Conservation (phyloP, 2,113 vertebrate genomes). For the Nestor notabilis region DNA sequence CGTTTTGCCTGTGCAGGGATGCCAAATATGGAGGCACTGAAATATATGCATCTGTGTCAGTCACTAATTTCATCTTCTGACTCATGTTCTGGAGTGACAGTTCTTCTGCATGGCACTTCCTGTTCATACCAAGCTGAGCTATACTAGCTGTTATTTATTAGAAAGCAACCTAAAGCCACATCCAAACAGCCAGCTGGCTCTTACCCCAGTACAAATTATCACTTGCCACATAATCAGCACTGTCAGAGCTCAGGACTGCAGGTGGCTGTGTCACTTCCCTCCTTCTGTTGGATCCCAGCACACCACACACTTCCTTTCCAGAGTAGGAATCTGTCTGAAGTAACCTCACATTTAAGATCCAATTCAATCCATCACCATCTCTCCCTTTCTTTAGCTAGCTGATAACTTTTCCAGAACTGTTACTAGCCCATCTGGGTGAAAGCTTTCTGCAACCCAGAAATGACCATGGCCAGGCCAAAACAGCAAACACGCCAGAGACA, state of each 20-base stretch:
- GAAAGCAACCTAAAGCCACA: background rate
- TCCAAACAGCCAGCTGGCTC: background rate
- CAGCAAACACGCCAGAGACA: background rate
- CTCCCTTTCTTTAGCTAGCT: background rate
- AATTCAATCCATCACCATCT: background rate
- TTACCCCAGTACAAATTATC: background rate
- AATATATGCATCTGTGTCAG: conserved; percentile 25
- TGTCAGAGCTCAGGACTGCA: background rate
- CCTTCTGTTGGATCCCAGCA: background rate
- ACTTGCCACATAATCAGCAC: background rate
- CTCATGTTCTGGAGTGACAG: background rate
- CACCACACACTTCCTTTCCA: background rate
- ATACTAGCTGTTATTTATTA: background rate
- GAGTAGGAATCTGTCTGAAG: background rate
- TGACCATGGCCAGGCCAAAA: background rate
- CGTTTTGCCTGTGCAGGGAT: background rate
- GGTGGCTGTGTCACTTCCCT: background rate
- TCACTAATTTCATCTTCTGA: conserved; percentile 11
- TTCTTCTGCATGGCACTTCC: background rate
- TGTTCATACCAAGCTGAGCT: background rate
- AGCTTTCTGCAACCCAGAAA: background rate
- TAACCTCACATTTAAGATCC: background rate
- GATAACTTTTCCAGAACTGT: background rate
- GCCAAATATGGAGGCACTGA: background rate
- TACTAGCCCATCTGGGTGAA: background rate